Evolutionary conservation across 1,140 invertebrate species (phyloP).

Genomic region (Mycetomoellerius zeteki): DNA sequence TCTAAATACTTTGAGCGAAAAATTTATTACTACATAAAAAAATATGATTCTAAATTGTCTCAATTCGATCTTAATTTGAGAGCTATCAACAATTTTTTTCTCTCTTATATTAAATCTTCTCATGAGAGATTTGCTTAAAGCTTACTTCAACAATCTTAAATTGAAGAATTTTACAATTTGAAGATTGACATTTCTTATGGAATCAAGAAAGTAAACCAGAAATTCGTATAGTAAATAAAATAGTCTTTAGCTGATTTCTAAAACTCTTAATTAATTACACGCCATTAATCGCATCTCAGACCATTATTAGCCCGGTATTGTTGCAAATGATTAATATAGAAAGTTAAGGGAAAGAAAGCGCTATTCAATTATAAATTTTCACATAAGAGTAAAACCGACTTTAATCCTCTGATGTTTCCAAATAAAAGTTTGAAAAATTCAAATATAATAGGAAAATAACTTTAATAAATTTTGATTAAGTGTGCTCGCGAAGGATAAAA

Average conservation of each 20-base stretch:
- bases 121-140: not conserved
- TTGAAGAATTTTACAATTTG: not conserved
- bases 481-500: not conserved
- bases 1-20: not conserved
- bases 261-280: slow-evolving; percentile 25
- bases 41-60: not conserved
- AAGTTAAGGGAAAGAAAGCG: slow-evolving; percentile 12
- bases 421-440: slow-evolving; percentile 7
- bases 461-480: not conserved
- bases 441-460: not conserved
- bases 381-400: not conserved
- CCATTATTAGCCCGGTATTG: slow-evolving; percentile 17
- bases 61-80: not conserved
- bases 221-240: slow-evolving; percentile 6
- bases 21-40: not conserved
- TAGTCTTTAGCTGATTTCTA: not conserved
- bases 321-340: slow-evolving; percentile 17
- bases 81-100: not conserved
- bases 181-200: not conserved
- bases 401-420: slow-evolving; percentile 9
- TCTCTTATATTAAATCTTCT: not conserved
- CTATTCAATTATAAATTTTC: slow-evolving; percentile 30
- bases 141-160: not conserved
- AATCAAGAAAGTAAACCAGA: not conserved
- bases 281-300: not conserved